phyloP scores from a whole-genome alignment of 1,140 invertebrate species.

The Tribolium madens region DNA sequence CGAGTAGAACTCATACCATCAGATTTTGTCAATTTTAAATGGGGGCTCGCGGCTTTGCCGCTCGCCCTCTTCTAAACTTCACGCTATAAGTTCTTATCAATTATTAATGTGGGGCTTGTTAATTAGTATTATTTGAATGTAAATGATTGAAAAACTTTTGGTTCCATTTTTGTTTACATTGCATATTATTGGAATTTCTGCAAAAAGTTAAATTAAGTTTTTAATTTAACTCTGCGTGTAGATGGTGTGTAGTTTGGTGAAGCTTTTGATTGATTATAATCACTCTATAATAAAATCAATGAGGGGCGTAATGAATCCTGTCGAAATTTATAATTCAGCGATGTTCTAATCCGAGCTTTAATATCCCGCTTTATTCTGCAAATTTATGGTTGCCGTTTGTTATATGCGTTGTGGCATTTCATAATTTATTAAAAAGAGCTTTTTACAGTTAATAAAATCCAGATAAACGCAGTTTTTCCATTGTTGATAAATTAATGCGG shows the following conservation, averaged over 20 bases:
- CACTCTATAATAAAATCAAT: background rate
- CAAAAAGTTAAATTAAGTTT: background rate
- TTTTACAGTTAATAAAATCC: conserved; percentile 12
- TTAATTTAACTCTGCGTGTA: background rate
- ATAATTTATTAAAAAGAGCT: conserved; percentile 18
- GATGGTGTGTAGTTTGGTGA: background rate
- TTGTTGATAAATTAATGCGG: conserved; percentile 15
- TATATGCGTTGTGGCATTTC: background rate
- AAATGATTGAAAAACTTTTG: too few relatives aligned
- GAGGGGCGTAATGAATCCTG: background rate
- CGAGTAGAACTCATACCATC: too few relatives aligned
- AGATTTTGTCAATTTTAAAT: too few relatives aligned
- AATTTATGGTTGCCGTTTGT: conserved; percentile 11
- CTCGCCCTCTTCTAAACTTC: too few relatives aligned
- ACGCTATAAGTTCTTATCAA: too few relatives aligned
- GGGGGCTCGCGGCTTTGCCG: too few relatives aligned
- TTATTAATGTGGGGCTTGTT: too few relatives aligned
- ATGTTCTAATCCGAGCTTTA: background rate
- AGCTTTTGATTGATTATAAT: background rate
- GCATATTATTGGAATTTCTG: too few relatives aligned
- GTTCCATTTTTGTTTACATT: too few relatives aligned
- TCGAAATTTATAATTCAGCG: background rate
- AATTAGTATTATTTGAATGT: too few relatives aligned
- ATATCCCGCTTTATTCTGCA: conserved; percentile 1
- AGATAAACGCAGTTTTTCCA: conserved; percentile 7